Evolutionary conservation across 2,888 invertebrate genomes (phyloP).

Genomic region (Meta bourneti): DNA sequence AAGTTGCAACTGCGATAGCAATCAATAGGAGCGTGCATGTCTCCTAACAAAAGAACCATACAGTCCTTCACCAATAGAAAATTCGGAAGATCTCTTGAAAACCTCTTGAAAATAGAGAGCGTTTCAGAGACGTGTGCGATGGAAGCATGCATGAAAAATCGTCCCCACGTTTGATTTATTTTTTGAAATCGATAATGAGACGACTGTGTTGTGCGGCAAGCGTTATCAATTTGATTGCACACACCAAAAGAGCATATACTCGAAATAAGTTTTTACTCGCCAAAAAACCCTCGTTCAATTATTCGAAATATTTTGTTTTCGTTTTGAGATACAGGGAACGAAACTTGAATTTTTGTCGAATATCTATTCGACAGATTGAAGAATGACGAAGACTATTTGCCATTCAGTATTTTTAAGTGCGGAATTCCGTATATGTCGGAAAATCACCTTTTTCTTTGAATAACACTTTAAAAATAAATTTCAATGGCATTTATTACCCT

Average conservation of each 20-base stretch:
- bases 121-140: not conserved
- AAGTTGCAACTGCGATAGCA: constrained; percentile 7
- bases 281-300: not conserved
- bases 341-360: too few relatives aligned
- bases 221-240: not conserved
- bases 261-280: not conserved
- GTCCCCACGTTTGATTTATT: not conserved
- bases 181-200: not conserved
- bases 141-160: not conserved
- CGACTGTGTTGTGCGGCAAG: not conserved
- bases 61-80: constrained; percentile 7
- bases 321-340: too few relatives aligned
- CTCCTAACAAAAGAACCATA: constrained; percentile 24
- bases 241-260: not conserved
- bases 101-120: constrained; percentile 3
- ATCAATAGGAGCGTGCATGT: constrained; percentile 32
- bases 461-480: too few relatives aligned
- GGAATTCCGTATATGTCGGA: too few relatives aligned
- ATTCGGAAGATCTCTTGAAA: constrained; percentile 12
- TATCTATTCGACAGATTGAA: too few relatives aligned
- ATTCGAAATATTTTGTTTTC: not conserved
- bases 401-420: too few relatives aligned
- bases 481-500: too few relatives aligned
- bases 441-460: too few relatives aligned
- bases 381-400: too few relatives aligned